Conservation (phyloP, 2,113 vertebrate genomes). For the Anas platyrhynchos region DNA sequence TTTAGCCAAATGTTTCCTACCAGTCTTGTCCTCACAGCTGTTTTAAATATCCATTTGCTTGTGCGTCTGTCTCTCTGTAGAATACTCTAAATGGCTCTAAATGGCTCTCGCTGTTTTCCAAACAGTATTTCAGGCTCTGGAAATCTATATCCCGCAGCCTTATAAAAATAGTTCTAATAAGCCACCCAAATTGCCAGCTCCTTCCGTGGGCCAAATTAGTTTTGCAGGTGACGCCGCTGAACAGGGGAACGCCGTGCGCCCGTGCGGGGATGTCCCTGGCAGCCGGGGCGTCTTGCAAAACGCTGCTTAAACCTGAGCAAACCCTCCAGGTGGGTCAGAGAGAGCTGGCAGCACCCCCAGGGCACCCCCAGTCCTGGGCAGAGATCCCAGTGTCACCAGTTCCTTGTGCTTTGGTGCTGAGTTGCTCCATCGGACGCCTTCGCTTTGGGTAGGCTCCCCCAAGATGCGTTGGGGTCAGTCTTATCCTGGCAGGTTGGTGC, state of each 20-base stretch:
- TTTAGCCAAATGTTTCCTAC: neutral
- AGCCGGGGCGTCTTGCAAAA: neutral
- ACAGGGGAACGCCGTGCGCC: accelerated
- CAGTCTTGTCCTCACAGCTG: slow-evolving; percentile 33
- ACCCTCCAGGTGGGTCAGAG: neutral
- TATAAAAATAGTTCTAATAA: slow-evolving; percentile 19
- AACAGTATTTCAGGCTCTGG: neutral
- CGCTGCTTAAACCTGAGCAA: neutral
- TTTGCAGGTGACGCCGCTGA: neutral
- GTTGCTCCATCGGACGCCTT: neutral
- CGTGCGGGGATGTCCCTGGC: neutral
- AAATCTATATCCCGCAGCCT: neutral
- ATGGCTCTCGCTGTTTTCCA: neutral
- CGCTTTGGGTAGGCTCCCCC: neutral
- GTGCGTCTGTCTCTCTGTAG: neutral
- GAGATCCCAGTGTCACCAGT: accelerated
- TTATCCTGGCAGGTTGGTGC: neutral
- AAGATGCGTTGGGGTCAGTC: neutral
- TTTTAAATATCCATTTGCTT: slow-evolving; percentile 31
- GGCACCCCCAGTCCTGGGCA: no score
- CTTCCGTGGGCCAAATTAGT: neutral
- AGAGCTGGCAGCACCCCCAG: neutral
- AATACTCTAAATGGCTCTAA: neutral
- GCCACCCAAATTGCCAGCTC: neutral
- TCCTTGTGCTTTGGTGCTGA: neutral